Evolutionary conservation across 2,797 vertebrate genomes (phyloP), one percentile per base, ranked within the genome.

Genomic region (Botia kubotai): DNA sequence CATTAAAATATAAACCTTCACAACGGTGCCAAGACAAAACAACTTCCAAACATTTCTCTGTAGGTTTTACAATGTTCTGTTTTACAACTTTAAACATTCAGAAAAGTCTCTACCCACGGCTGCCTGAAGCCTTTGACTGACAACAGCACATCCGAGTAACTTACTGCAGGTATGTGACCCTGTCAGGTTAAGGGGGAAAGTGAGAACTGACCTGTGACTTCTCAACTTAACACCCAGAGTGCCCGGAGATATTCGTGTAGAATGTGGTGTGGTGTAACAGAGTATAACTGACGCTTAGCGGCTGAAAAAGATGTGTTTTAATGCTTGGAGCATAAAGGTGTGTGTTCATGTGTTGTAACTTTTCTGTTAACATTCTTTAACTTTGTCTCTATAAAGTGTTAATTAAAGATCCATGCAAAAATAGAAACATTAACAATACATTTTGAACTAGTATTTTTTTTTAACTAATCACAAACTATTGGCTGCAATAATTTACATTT

Each of bases 151-250:
- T 66, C 87, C 70, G 82, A 78, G 23, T 3, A 74, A 84, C 36
- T 74, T 85, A 39, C 76, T 81, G 89, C 87, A 90, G 88, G 83
- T 60, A 74, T 89, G 87, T 85, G 87, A 83, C 82, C 70, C 73
- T 80, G 60, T 82, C 74, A 50, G 5, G 36, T 57, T 48, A 55
- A 48, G 12, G 14, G 33, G 52, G n/a, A n/a, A 74, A 73, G 83
- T 82, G 83, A 86, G 58, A 83, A 74, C 36, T 74, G 71, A 80
- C 71, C 62, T 80, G 39, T 74, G 70, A 74, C 79, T 74, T 74
- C 70, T 80, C 79, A 73, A 74, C 62, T 74, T 80, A 74, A 80
- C 71, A 74, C 50, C 33, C 33, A 73, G 33, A 67, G 68, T 55
- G 57, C 46, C 77, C 65, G 6, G 29, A 65, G 77, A 79, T 12